Evolutionary conservation across 2,113 vertebrate species (phyloP).

Genomic region (Gasterosteus aculeatus): DNA sequence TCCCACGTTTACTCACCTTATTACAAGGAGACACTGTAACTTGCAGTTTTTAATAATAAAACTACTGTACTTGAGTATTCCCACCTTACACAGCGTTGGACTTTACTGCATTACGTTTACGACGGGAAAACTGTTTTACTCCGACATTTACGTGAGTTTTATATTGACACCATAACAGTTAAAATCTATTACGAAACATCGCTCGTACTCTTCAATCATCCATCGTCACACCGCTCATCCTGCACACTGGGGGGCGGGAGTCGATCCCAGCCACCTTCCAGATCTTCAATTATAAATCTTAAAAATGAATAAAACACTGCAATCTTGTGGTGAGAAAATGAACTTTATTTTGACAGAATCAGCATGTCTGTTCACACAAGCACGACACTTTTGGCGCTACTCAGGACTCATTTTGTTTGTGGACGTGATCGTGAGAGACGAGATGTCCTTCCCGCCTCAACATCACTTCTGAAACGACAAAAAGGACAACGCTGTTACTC

Average conservation of each 20-base stretch:
- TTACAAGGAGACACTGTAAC: too few relatives aligned
- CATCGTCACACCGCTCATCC: not conserved
- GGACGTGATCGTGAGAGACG: not conserved
- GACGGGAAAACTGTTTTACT: not conserved
- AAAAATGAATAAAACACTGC: constrained; percentile 14
- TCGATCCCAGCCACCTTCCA: too few relatives aligned
- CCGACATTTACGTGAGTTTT: not conserved
- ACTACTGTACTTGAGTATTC: too few relatives aligned
- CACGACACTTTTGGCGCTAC: not conserved
- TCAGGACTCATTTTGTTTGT: not conserved
- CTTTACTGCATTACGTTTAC: not conserved
- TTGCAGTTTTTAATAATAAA: too few relatives aligned
- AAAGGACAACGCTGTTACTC: constrained; percentile 36
- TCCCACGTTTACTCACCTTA: too few relatives aligned
- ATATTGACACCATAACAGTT: not conserved
- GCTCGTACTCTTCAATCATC: not conserved
- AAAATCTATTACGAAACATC: too few relatives aligned
- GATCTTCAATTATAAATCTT: not conserved
- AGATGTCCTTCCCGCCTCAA: constrained; percentile 2
- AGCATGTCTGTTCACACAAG: not conserved
- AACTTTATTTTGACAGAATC: constrained; percentile 7
- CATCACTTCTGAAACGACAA: constrained; percentile 62
- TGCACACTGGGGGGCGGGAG: too few relatives aligned
- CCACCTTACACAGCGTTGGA: too few relatives aligned
- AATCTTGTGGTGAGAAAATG: constrained; percentile 33